Percentiles rank a stretch among this genome's conserved stretches.
These are phyloP conservation scores for Drosophila oshimai DNA, from an alignment of 1,140 invertebrate genomes.

Conservation along the genomic window DNA sequence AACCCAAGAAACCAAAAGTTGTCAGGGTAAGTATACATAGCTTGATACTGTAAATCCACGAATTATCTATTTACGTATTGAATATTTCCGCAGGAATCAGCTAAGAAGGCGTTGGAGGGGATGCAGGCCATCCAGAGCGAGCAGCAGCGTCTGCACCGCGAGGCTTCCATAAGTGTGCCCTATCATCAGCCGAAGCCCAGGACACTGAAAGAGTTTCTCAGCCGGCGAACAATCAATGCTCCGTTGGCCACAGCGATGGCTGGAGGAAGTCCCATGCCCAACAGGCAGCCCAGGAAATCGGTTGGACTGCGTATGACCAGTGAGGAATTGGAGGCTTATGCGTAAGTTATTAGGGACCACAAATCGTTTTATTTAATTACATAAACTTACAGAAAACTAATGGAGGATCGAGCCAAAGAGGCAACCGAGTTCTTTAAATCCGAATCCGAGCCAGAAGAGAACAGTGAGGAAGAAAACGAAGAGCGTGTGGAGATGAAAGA, in stretches of 20 bases:
- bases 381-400: conserved; percentile 76
- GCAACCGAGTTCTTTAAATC: conserved; percentile 85
- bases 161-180: conserved; percentile 86
- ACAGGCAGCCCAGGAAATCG: conserved; percentile 49
- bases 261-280: conserved; percentile 68
- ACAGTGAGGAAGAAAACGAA: not conserved
- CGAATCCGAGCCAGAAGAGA: conserved; percentile 82
- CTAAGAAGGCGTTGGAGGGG: conserved; percentile 81
- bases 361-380: not conserved
- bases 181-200: conserved; percentile 89
- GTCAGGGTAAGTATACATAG: conserved; percentile 50
- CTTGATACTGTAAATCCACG: too few relatives aligned
- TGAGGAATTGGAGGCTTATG: conserved; percentile 83
- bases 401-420: conserved; percentile 84
- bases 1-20: conserved; percentile 35
- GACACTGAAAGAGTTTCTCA: conserved; percentile 88
- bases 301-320: conserved; percentile 83
- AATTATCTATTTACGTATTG: too few relatives aligned
- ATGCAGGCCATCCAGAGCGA: conserved; percentile 83
- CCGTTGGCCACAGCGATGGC: conserved; percentile 67
- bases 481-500: conserved; percentile 16
- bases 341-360: conserved; percentile 77
- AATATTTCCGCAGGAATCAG: conserved; percentile 74
- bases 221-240: conserved; percentile 65
- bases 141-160: conserved; percentile 86